Conservation (phyloP, 1,140 invertebrate genomes). For the Drosophila trapezifrons region DNA sequence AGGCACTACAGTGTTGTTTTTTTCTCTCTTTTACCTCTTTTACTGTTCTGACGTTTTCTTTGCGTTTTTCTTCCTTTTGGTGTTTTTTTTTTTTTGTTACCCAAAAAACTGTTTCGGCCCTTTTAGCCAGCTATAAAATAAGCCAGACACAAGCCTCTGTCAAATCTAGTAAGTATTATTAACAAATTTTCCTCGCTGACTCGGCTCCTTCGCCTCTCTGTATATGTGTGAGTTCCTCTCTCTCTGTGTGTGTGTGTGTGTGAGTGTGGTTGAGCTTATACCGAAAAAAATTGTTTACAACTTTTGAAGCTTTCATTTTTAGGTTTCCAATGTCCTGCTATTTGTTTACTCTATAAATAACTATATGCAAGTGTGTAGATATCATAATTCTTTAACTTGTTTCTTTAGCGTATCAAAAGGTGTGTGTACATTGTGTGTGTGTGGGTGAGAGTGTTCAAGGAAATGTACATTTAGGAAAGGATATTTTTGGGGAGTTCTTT, state of each 20-base stretch:
- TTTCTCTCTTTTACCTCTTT: conserved; percentile 50
- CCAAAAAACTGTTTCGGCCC: conserved; percentile 62
- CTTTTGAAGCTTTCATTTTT: conserved; percentile 57
- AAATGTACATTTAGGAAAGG: conserved; percentile 59
- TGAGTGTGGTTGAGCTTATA: conserved; percentile 50
- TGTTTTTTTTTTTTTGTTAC: conserved; percentile 22
- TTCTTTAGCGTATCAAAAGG: conserved; percentile 44
- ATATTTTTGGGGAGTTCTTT: conserved; percentile 1
- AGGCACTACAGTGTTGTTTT: conserved; percentile 82
- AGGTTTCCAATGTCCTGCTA: conserved; percentile 54
- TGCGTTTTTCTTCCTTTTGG: conserved; percentile 3
- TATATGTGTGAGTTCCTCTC: conserved; percentile 38
- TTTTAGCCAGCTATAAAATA: conserved; percentile 54
- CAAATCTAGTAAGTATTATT: conserved; percentile 38
- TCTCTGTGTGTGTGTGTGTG: conserved; percentile 34
- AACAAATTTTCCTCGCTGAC: conserved; percentile 56
- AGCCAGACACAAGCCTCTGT: conserved; percentile 58
- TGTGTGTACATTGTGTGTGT: conserved; percentile 13
- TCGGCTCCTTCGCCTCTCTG: conserved; percentile 21
- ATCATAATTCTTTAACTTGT: conserved; percentile 39
- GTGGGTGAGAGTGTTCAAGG: conserved; percentile 5
- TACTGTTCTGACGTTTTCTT: conserved; percentile 44
- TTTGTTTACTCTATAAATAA: conserved; percentile 45
- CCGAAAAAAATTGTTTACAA: conserved; percentile 54
- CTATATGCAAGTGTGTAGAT: conserved; percentile 48